phyloP scores from a whole-genome alignment of 2,113 vertebrate genomes.

The Scomber colias region DNA sequence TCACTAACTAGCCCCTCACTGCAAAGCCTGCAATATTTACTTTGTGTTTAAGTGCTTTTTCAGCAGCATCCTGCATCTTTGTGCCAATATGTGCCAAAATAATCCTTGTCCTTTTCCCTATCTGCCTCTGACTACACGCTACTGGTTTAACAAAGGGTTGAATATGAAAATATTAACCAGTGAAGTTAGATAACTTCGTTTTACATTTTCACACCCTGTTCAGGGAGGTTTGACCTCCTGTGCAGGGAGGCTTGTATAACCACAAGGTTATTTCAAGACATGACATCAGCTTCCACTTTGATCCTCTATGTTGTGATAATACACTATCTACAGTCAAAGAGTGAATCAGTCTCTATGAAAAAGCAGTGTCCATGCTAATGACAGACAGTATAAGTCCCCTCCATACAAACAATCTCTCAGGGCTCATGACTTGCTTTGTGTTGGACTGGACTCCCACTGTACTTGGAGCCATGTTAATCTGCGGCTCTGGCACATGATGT shows the following conservation, averaged over 20 bases:
- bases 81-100: background rate
- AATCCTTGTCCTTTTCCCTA: background rate
- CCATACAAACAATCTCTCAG: conserved; percentile 55
- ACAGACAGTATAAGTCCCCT: conserved; percentile 24
- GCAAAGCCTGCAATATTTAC: too few species aligned
- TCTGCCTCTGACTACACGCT: background rate
- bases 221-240: conserved; percentile 6
- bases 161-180: background rate
- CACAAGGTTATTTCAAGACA: conserved; percentile 44
- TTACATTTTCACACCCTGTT: conserved; percentile 6
- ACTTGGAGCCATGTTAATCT: conserved; percentile 60
- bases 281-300: conserved; percentile 37
- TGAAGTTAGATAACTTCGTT: background rate
- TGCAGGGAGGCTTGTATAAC: conserved; percentile 10
- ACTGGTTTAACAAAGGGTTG: background rate
- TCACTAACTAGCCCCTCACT: too few species aligned
- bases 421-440: conserved; percentile 45
- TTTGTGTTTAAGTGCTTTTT: background rate
- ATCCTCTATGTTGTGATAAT: conserved; percentile 10
- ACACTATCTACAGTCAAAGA: conserved; percentile 12
- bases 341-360: conserved; percentile 13
- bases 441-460: conserved; percentile 47
- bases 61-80: background rate
- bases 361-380: conserved; percentile 37
- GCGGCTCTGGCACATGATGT: conserved; percentile 56